Evolutionary conservation across 2,797 vertebrate genomes (phyloP).

Genomic region (Acropternis orthonyx): DNA sequence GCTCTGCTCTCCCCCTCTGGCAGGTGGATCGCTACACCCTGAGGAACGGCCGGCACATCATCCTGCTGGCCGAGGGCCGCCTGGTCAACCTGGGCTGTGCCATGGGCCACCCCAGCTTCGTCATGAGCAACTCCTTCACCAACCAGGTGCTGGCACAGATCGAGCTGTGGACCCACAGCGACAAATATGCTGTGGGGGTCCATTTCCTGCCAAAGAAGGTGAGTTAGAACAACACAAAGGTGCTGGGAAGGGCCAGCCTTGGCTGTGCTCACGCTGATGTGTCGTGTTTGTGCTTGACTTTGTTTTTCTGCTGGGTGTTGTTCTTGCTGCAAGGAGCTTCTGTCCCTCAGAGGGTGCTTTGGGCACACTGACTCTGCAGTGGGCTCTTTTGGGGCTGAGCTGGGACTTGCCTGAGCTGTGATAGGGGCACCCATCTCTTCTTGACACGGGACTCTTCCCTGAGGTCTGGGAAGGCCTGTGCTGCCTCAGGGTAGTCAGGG

Average conservation of each 20-base stretch:
- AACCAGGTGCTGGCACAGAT: conserved; percentile 98
- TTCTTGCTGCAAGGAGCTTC: background rate
- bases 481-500: background rate
- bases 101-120: conserved; percentile 97
- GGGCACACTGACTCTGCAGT: background rate
- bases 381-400: background rate
- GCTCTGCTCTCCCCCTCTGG: background rate
- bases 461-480: background rate
- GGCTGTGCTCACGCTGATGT: rapidly evolving
- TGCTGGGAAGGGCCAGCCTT: background rate
- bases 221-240: conserved; percentile 6
- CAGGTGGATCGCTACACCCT: conserved; percentile 92
- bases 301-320: background rate
- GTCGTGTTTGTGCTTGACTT: background rate
- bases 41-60: conserved; percentile 88
- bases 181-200: conserved; percentile 90
- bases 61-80: conserved; percentile 91
- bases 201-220: conserved; percentile 98
- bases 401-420: background rate
- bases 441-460: background rate
- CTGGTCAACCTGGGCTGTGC: conserved; percentile 97
- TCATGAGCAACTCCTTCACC: conserved; percentile 99
- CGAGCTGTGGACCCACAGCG: conserved; percentile 91
- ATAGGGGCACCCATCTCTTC: rapidly evolving
- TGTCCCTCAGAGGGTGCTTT: background rate